phyloP scores from a whole-genome alignment of 2,113 vertebrate species.

The Dicerorhinus sumatrensis region DNA sequence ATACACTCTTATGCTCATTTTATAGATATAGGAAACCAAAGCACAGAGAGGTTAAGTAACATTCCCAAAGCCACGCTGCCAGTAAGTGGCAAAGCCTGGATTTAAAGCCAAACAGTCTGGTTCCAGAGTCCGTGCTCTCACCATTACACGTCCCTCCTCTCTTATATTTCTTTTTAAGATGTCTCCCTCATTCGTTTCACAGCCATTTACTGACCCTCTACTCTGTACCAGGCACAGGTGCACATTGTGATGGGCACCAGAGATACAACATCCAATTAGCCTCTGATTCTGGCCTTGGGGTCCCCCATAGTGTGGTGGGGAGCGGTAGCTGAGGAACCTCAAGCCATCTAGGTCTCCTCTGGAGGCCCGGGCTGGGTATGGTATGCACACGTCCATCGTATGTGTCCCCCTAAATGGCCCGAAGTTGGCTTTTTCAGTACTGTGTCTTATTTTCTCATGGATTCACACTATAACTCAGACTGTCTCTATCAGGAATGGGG shows the following conservation, averaged over 20 bases:
- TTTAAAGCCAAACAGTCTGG: neutral
- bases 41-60: neutral
- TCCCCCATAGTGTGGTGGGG: neutral
- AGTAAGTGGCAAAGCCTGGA: neutral
- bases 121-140: neutral
- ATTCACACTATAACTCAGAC: neutral
- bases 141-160: neutral
- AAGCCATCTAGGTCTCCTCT: neutral
- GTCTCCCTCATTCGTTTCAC: neutral
- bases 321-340: neutral
- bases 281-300: neutral
- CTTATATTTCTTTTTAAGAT: neutral
- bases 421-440: neutral
- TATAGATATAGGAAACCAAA: conserved; percentile 32
- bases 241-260: neutral
- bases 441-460: neutral
- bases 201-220: neutral
- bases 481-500: neutral
- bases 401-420: neutral
- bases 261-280: neutral
- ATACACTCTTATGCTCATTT: neutral
- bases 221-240: neutral
- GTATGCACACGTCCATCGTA: neutral
- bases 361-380: neutral
- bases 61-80: conserved; percentile 13